Percentiles rank a stretch among this genome's conserved stretches.
These are phyloP conservation scores for Psylliodes chrysocephalus DNA, from an alignment of 2,888 invertebrate species.

Conservation along the genomic window DNA sequence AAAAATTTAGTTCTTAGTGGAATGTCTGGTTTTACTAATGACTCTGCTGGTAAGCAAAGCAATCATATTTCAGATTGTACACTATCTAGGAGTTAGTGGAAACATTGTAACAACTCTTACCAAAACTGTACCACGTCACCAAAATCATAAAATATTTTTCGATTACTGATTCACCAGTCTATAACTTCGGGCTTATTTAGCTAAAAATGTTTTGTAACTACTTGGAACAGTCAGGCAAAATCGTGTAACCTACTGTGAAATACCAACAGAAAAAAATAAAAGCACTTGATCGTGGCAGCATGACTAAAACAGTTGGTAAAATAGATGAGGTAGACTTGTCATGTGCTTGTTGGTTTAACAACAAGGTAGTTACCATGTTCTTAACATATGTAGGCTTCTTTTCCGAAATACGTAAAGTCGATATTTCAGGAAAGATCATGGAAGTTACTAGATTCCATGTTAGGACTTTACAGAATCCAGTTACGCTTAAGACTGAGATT, in stretches of 20 bases:
- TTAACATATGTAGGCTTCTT: slow-evolving; percentile 1
- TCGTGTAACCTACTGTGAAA: neutral
- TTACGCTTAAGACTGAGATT: too few relatives aligned
- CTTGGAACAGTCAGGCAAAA: neutral
- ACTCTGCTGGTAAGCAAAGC: slow-evolving; percentile 18
- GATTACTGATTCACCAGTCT: slow-evolving; percentile 9
- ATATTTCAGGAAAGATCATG: neutral
- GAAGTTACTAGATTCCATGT: neutral
- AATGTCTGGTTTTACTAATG: slow-evolving; percentile 12
- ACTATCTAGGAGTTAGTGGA: slow-evolving; percentile 16
- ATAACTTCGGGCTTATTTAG: slow-evolving; percentile 9
- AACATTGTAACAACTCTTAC: slow-evolving; percentile 12
- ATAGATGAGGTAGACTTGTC: slow-evolving; percentile 2
- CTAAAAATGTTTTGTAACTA: slow-evolving; percentile 5
- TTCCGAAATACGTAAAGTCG: neutral
- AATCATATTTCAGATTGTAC: neutral
- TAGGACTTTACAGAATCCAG: neutral
- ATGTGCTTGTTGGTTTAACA: slow-evolving; percentile 1
- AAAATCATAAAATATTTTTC: slow-evolving; percentile 18
- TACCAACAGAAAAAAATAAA: neutral
- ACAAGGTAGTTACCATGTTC: slow-evolving; percentile 6
- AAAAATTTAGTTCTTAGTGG: slow-evolving; percentile 17
- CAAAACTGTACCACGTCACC: slow-evolving; percentile 12
- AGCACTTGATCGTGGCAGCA: neutral
- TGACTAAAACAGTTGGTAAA: neutral